A percentile compares a stretch with the other conserved stretches of the same genome.
phyloP scores from a whole-genome alignment of 2,113 vertebrate species.

The Myiozetetes cayanensis region DNA sequence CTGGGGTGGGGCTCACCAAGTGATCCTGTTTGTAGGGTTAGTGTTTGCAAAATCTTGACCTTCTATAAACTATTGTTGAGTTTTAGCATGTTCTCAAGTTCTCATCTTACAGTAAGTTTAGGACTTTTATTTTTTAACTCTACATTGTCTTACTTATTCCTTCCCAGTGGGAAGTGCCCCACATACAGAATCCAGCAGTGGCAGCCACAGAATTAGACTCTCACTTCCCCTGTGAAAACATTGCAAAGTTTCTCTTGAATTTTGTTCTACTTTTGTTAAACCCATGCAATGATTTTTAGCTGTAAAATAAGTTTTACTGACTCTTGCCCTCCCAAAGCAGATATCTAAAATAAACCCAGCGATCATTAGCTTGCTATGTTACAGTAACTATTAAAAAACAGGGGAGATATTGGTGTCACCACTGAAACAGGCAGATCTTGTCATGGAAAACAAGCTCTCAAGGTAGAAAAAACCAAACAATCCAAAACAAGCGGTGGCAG shows the following conservation, averaged over 20 bases:
- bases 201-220: slow-evolving; percentile 3
- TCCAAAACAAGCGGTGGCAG: background rate
- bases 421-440: background rate
- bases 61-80: background rate
- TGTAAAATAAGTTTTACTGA: background rate
- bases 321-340: background rate
- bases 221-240: slow-evolving; percentile 8
- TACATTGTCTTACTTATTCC: background rate
- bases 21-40: background rate
- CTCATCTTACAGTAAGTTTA: background rate
- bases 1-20: accelerated
- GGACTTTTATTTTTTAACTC: background rate
- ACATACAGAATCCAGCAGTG: slow-evolving; percentile 13
- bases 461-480: background rate
- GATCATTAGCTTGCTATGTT: background rate
- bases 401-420: background rate
- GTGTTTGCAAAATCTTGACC: background rate
- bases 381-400: background rate
- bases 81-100: background rate
- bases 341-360: background rate
- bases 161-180: slow-evolving; percentile 40
- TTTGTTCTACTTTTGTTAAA: slow-evolving; percentile 38
- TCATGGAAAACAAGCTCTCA: background rate
- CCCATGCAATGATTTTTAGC: background rate
- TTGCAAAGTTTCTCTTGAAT: background rate